A percentile compares a stretch with the other conserved stretches of the same genome.
phyloP scores from a whole-genome alignment of 2,797 vertebrate genomes.

The Tragopan temminckii region DNA sequence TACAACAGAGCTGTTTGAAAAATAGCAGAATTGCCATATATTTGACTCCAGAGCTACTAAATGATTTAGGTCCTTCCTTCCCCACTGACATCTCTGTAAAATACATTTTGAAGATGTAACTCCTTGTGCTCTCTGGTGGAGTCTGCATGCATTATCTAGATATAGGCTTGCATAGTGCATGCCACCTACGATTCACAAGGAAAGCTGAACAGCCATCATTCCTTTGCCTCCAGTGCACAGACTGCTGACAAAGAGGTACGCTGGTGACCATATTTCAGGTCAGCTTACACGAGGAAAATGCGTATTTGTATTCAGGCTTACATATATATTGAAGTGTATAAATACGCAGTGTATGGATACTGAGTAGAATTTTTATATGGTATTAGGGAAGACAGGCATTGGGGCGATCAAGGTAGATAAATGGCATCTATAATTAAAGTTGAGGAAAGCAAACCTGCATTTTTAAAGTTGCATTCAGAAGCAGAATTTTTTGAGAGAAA shows the following conservation, averaged over 20 bases:
- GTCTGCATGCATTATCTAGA: not conserved
- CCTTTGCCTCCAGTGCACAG: not conserved
- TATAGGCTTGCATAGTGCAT: not conserved
- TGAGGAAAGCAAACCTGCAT: not conserved
- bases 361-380: not conserved
- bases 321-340: not conserved
- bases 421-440: slow-evolving; percentile 17
- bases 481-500: slow-evolving; percentile 55
- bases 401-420: not conserved
- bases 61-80: not conserved
- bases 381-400: not conserved
- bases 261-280: not conserved
- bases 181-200: not conserved
- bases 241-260: not conserved
- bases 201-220: not conserved
- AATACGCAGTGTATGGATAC: not conserved
- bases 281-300: not conserved
- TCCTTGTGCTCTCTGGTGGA: not conserved
- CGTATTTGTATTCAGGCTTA: not conserved
- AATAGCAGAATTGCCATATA: not conserved
- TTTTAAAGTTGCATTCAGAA: slow-evolving; percentile 28
- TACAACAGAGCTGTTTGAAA: not conserved
- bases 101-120: not conserved
- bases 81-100: not conserved
- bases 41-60: not conserved